Evolutionary conservation across 2,113 vertebrate species (phyloP), one percentile per base, ranked within the genome.

Genomic region (Mormyrus iriodes): DNA sequence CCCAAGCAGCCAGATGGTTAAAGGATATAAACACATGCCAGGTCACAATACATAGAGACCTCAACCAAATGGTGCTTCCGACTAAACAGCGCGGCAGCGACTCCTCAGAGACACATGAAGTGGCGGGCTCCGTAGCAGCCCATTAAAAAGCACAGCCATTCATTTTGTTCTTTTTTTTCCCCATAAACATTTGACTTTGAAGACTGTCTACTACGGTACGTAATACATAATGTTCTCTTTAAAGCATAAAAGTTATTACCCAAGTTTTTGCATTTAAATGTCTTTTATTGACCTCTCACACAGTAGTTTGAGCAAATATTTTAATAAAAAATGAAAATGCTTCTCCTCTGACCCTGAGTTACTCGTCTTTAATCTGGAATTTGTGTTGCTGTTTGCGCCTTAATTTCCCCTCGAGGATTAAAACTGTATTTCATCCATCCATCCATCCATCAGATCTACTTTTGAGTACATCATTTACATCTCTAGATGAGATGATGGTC

Each of bases 1-100:
- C 90, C 76, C 85, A 88, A 91, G 86, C 89, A 93, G 93, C 91
- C 93, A 95, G 93, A 95, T 94, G 93, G 93, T 94, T 92, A 92
- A 93, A 90, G 90, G 90, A 90, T 94, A 91, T 91, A 93, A 94
- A 94, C 88, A 94, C 91, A 91, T 79, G 76, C 73, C 52, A 85
- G 91, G 92, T 94, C 92, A 92, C 88, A 88, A 87, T 90, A 90
- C 46, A 91, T 87, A 79, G 84, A 89, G 91, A 91, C 92, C 92
- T 90, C 89, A 52, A 89, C 91, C 91, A 92, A 93, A 93, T 92
- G 92, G 91, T 85, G 88, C 88, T 3, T 86, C 21, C 79, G 87
- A 85, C 91, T 88, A 58, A 86, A 83, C 86, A 87, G 87, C 35
- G 44, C 44, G 48, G 65, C 52, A 89, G 79, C 90, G 90, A 90